Percentiles rank a stretch among this genome's conserved stretches.
Conservation (phyloP, 1,140 invertebrate species). For the Theocolax elegans region DNA sequence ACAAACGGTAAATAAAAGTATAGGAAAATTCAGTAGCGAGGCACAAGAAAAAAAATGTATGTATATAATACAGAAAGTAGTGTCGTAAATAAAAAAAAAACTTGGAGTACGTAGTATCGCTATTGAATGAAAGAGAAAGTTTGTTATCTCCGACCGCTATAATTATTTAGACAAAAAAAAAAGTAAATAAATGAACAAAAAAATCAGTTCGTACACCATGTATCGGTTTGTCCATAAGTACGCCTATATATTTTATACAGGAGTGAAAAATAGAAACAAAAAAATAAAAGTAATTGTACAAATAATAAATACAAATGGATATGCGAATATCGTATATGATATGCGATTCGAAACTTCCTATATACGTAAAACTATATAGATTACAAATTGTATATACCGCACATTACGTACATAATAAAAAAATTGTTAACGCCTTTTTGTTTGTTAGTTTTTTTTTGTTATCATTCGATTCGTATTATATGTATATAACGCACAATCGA, state of each 20-base stretch:
- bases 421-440: slow-evolving; percentile 13
- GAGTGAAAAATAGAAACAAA: background rate
- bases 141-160: background rate
- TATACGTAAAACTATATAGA: slow-evolving; percentile 37
- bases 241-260: slow-evolving; percentile 2
- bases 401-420: slow-evolving; percentile 23
- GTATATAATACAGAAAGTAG: slow-evolving; percentile 5
- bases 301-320: slow-evolving; percentile 31
- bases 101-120: background rate
- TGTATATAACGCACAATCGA: slow-evolving; percentile 24
- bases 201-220: slow-evolving; percentile 13
- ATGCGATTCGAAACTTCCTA: slow-evolving; percentile 13
- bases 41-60: slow-evolving; percentile 28
- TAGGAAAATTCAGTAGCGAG: slow-evolving; percentile 16
- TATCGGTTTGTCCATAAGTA: background rate
- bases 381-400: slow-evolving; percentile 22
- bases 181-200: slow-evolving; percentile 1
- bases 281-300: slow-evolving; percentile 17
- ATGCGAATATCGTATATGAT: slow-evolving; percentile 19
- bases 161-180: slow-evolving; percentile 1
- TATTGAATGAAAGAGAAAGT: background rate
- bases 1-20: slow-evolving; percentile 1
- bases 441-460: background rate
- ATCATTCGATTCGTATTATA: slow-evolving; percentile 12
- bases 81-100: background rate